Base-by-base conservation (phyloP, 2,888 invertebrate genomes). In the Machimus atricapillus region DNA sequence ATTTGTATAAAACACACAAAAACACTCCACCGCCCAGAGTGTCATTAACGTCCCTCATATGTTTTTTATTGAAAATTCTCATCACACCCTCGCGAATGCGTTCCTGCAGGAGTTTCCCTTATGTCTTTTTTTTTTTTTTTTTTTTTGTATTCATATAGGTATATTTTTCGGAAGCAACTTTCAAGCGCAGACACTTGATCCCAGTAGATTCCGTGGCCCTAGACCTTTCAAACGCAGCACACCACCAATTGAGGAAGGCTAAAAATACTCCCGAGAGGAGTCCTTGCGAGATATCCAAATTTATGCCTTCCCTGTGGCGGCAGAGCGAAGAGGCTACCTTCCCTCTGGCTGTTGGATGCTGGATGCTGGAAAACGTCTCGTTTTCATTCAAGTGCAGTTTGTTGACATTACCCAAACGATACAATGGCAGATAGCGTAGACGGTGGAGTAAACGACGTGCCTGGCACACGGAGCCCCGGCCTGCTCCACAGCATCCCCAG, bases 321-420 rank as follows among this genome's bases (percentile, higher is more conserved):
- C n/a, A 40, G 0, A 27, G 7, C n/a, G 19, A 23, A 23, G 12
- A 66, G 66, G 19, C n/a, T 40, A 37, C 16, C 31, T 40, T 40
- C 16, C 40, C 77, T 40, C 40, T 40, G 40, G 40, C 19, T 34
- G 34, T 5, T 5, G 34, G 34, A 34, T 34, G 31, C 19, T 76
- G 37, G 37, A 16, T 37, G 19, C 66, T 66, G 40, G 37, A 16
- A 37, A 37, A 40, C 77, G 77, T 66, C 66, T 66, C 66, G 40
- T 66, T 77, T 77, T 37, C 77, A 77, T 77, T 77, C 77, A 77
- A 77, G 77, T 77, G 77, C 34, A 77, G 77, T 77, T 77, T 77
- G 77, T 77, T 77, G 77, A 77, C 77, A 77, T 77, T 77, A 66
- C 27, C 66, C 23, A 66, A 66, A 66, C 27, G 66, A 66, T 66